A percentile compares a stretch with the other conserved stretches of the same genome.
These are phyloP conservation scores for Galagoides demidoff DNA, from an alignment of 2,797 vertebrate genomes.

Conservation along the genomic window DNA sequence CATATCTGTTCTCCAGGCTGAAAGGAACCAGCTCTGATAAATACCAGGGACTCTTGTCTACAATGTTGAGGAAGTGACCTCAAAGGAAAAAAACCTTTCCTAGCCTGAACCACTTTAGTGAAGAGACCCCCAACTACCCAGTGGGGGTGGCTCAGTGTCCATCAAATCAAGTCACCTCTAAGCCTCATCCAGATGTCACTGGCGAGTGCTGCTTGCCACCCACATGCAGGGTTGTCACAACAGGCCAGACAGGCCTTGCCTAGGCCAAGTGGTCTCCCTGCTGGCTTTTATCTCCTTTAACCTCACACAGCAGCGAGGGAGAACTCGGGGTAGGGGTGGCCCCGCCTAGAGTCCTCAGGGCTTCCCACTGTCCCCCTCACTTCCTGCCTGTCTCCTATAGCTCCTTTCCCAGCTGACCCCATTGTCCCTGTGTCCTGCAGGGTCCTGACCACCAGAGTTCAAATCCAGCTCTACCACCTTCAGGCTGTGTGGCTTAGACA, in stretches of 20 bases:
- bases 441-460: not conserved
- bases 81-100: not conserved
- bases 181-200: not conserved
- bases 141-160: not conserved
- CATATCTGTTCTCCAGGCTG: not conserved
- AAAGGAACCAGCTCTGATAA: not conserved
- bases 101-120: not conserved
- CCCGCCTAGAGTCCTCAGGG: too few relatives aligned
- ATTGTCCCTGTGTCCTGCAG: too few relatives aligned
- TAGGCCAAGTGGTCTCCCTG: not conserved
- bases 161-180: not conserved
- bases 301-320: not conserved
- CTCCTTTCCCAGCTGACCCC: too few relatives aligned
- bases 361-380: not conserved
- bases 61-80: not conserved
- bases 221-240: not conserved
- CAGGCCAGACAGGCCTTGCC: too few relatives aligned
- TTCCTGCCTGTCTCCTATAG: not conserved
- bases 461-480: too few relatives aligned
- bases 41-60: not conserved
- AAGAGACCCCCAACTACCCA: not conserved
- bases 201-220: not conserved
- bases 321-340: too few relatives aligned
- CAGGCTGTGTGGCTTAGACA: not conserved
- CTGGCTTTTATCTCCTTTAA: not conserved